phyloP scores from a whole-genome alignment of 2,888 invertebrate species.

The Ochropleura leucogaster region DNA sequence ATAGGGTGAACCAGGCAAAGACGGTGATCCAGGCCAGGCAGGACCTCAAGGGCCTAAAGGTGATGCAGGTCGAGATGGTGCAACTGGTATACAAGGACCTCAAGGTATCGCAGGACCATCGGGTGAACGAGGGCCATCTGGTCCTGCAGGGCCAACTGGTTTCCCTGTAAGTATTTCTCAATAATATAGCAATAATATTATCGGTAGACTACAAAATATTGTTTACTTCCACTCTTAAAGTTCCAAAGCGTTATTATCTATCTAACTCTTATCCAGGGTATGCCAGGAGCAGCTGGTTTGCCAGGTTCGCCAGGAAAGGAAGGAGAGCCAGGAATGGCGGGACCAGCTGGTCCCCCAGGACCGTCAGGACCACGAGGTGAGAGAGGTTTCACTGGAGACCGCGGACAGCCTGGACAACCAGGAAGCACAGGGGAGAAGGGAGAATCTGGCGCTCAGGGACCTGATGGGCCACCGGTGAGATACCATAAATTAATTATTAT shows the following conservation, averaged over 20 bases:
- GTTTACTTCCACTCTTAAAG: not conserved
- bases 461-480: conserved; percentile 92
- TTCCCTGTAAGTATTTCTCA: conserved; percentile 91
- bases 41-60: conserved; percentile 95
- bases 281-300: conserved; percentile 94
- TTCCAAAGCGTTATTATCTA: not conserved
- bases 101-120: conserved; percentile 93
- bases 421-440: conserved; percentile 93
- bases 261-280: conserved; percentile 86
- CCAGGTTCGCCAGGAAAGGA: conserved; percentile 95
- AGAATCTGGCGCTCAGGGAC: conserved; percentile 92
- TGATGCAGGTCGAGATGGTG: conserved; percentile 94
- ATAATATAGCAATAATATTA: not conserved
- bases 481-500: not conserved
- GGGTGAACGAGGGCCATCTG: conserved; percentile 94
- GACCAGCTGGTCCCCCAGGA: conserved; percentile 91
- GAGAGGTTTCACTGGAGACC: conserved; percentile 94
- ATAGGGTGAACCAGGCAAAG: conserved; percentile 94
- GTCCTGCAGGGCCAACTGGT: conserved; percentile 94
- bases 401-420: conserved; percentile 92
- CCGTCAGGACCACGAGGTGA: conserved; percentile 92
- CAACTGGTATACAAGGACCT: conserved; percentile 93
- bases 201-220: not conserved
- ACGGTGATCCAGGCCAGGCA: conserved; percentile 94
- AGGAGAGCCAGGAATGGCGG: conserved; percentile 93